Evolutionary conservation across 23 tunicate genomes (phyloP), one percentile per base, ranked within the genome.

Genomic region (Halocynthia roretzi): DNA sequence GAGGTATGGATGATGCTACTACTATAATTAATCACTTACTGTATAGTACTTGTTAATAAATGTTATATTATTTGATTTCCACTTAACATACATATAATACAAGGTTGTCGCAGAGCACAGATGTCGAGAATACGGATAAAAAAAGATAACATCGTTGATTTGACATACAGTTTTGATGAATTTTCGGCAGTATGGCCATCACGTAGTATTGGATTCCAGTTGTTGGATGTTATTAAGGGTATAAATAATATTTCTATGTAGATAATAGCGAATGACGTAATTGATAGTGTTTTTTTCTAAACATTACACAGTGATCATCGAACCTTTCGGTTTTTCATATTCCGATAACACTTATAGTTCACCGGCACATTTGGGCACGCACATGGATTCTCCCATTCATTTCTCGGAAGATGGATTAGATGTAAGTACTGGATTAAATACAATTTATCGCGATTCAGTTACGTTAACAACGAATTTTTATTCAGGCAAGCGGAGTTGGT

Each of bases 281-380:
- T 31, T 31, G 44, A 31, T 0, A 68, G 48, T 18, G 71, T 18
- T 15, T 68, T 68, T 15, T 18, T 68, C 5, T 1, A 58, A 14
- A 1, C 4, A 14, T n/a, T n/a, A 58, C n/a, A n/a, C 15, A 58
- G 15, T 58, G 5, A 14, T 58, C 63, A 14, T 58, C 63, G n/a
- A 58, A n/a, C 63, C 63, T 14, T n/a, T n/a, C 15, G 15, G 63
- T 58, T 58, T 58, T 15, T 58, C 63, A 65, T 15, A 65, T 20
- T 65, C 22, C 31, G 70, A 65, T 65, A 48, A 10, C 70, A 10
- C 65, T 4, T 31, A 31, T 31, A 31, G 44, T 31, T 31, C 55
- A 6, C 78, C 78, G 17, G 78, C 55, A 54, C 78, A 74, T n/a
- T 8, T 54, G 62, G 78, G 78, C 14, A 74, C 78, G 31, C 78